Conservation (phyloP, 2,113 vertebrate genomes). For the Anhinga anhinga region DNA sequence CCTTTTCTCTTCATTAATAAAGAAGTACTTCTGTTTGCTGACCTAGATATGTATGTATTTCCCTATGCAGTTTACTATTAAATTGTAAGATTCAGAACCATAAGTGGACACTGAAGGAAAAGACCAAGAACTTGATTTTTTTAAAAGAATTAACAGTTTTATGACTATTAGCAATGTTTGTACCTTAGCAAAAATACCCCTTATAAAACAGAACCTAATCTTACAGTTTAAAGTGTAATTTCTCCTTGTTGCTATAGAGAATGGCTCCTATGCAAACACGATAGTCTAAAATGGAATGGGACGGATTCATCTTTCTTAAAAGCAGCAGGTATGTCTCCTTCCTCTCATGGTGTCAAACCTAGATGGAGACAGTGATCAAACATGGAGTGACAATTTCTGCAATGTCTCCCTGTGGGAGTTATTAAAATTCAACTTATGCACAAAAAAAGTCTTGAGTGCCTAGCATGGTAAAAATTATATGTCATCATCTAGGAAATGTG, state of each 20-base stretch:
- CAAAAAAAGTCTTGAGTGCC: neutral
- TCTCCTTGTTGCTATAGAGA: neutral
- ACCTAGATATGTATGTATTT: neutral
- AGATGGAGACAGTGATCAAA: conserved; percentile 34
- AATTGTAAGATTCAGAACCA: neutral
- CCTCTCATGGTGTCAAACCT: neutral
- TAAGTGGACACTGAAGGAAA: neutral
- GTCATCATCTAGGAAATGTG: neutral
- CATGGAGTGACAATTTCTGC: neutral
- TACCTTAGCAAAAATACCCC: neutral
- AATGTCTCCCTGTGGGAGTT: conserved; percentile 3
- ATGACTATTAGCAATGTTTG: neutral
- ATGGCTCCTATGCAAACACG: neutral
- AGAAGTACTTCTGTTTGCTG: neutral
- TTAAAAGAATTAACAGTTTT: neutral
- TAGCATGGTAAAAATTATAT: neutral
- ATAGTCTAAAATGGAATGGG: neutral
- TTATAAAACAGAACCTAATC: neutral
- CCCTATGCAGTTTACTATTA: neutral
- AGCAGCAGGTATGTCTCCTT: neutral
- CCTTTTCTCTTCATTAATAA: neutral
- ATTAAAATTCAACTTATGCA: conserved; percentile 30
- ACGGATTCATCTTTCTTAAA: conserved; percentile 1
- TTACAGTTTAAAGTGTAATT: neutral
- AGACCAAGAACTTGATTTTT: neutral